phyloP scores from a whole-genome alignment of 2,113 vertebrate genomes.

The Clupea harengus region DNA sequence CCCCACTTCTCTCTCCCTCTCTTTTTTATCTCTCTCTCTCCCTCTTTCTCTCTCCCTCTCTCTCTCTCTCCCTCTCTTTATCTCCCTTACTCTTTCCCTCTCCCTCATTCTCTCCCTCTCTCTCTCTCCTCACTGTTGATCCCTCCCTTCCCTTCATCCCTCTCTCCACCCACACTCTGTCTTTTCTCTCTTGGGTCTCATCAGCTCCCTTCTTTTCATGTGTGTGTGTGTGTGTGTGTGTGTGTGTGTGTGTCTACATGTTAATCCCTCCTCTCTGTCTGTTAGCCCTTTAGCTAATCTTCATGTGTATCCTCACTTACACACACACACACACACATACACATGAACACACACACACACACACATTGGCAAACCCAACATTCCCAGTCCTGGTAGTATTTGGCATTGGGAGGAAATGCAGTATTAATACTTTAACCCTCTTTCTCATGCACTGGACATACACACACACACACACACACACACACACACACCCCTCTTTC shows the following conservation, averaged over 20 bases:
- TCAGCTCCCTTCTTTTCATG: not conserved
- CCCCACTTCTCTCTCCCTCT: not conserved
- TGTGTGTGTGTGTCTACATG: not conserved
- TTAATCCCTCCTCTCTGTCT: not conserved
- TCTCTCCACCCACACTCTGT: not conserved
- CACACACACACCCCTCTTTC: too few relatives aligned
- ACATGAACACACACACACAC: too few relatives aligned
- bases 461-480: too few relatives aligned
- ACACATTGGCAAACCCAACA: too few relatives aligned
- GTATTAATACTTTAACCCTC: too few relatives aligned
- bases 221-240: not conserved
- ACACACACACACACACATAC: too few relatives aligned
- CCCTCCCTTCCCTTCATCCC: not conserved
- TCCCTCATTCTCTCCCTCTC: too few relatives aligned
- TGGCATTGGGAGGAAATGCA: too few relatives aligned
- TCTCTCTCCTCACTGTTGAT: not conserved
- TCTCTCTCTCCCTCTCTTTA: not conserved
- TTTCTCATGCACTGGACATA: too few relatives aligned
- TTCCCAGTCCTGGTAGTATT: not conserved
- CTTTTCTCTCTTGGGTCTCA: not conserved
- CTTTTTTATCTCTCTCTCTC: not conserved
- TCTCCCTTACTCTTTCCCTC: not conserved
- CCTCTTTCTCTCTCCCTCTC: not conserved
- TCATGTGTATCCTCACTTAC: too few relatives aligned
- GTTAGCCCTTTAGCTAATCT: too few relatives aligned